Evolutionary conservation across 2,797 vertebrate genomes (phyloP).

Genomic region (Amblyopsis hoosieri): DNA sequence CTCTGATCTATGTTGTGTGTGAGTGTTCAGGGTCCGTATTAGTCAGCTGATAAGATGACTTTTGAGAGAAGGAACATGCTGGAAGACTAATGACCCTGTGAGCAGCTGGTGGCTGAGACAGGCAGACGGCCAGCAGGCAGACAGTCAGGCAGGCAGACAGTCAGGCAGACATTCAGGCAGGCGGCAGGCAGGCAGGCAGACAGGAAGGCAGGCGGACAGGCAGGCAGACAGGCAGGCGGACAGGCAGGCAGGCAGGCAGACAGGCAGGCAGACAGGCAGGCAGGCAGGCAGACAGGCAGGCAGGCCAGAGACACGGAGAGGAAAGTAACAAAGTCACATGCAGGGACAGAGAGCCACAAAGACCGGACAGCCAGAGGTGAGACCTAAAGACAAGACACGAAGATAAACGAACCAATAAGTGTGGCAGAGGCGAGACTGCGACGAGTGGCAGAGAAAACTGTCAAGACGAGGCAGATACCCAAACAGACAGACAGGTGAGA

Average conservation of each 20-base stretch:
- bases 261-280: background rate
- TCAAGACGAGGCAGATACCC: too few relatives aligned
- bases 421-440: too few relatives aligned
- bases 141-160: conserved; percentile 1
- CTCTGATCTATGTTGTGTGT: conserved; percentile 2
- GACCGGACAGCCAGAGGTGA: conserved; percentile 13
- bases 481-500: conserved; percentile 1
- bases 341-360: conserved; percentile 1
- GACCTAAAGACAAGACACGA: too few relatives aligned
- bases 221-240: conserved; percentile 5
- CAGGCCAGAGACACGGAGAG: conserved; percentile 10
- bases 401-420: too few relatives aligned
- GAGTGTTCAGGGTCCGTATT: conserved; percentile 17
- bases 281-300: background rate
- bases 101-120: conserved; percentile 19
- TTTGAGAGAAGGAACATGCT: conserved; percentile 28
- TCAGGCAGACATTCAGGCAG: background rate
- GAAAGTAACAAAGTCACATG: background rate
- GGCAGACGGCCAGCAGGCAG: background rate
- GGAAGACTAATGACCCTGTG: conserved; percentile 33
- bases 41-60: conserved; percentile 28
- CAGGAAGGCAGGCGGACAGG: background rate
- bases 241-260: conserved; percentile 17
- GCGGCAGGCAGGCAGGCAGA: background rate
- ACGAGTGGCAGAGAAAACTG: too few relatives aligned